Percentiles rank a stretch among this genome's conserved stretches.
Evolutionary conservation across 1,140 invertebrate genomes (phyloP).

Genomic region (Dufourea novaeangliae): DNA sequence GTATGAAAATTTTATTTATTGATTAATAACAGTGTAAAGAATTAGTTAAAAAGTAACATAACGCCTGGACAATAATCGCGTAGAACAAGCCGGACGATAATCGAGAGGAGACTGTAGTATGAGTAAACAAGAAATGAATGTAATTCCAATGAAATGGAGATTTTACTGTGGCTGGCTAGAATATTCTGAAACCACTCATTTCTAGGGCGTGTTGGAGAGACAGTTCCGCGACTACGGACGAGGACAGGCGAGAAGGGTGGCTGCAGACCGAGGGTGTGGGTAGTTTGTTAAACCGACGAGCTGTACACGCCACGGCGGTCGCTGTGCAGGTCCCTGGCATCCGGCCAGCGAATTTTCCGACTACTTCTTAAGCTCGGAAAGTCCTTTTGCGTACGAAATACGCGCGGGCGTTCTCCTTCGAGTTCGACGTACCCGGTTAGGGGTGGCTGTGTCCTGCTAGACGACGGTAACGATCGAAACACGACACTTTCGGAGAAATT

Average conservation of each 20-base stretch:
- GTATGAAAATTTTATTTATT: too few species aligned
- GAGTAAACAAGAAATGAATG: too few species aligned
- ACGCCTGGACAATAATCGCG: too few species aligned
- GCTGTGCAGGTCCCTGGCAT: slow-evolving; percentile 43
- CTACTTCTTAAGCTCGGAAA: slow-evolving; percentile 40
- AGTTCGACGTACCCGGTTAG: slow-evolving; percentile 22
- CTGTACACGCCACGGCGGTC: neutral
- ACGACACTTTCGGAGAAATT: neutral
- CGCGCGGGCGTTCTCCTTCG: neutral
- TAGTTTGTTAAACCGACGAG: slow-evolving; percentile 42
- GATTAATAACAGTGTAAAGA: too few species aligned
- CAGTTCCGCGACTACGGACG: slow-evolving; percentile 24
- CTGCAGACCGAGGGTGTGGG: slow-evolving; percentile 25
- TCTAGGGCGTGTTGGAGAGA: slow-evolving; percentile 5
- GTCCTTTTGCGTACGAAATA: slow-evolving; percentile 26
- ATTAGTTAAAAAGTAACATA: too few species aligned
- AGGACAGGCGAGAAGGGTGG: slow-evolving; percentile 23
- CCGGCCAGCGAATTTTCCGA: slow-evolving; percentile 54
- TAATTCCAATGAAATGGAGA: too few species aligned
- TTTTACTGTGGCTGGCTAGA: too few species aligned
- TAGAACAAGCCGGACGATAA: too few species aligned
- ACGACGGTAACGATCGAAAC: slow-evolving; percentile 11
- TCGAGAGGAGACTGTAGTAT: too few species aligned
- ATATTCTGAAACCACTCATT: too few species aligned
- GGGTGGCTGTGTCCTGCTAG: neutral